phyloP scores from a whole-genome alignment of 2,113 vertebrate genomes.

The Anguilla japonica region DNA sequence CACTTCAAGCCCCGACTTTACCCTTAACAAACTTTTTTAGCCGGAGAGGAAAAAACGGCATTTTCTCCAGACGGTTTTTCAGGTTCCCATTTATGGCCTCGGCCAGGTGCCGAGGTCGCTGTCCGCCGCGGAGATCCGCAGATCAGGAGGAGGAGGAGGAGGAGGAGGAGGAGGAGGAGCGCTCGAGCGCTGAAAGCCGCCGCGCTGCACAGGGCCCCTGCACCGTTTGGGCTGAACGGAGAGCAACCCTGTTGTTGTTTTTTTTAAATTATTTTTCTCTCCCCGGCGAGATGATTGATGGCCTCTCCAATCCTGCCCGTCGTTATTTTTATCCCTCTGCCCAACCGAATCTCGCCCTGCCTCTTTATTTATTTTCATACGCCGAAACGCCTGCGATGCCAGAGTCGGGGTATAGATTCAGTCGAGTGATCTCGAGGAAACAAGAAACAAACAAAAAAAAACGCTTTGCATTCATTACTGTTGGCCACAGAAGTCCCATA shows the following conservation, averaged over 20 bases:
- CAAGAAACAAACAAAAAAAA: neutral
- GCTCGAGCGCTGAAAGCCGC: neutral
- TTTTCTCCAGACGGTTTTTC: neutral
- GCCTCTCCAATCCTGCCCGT: neutral
- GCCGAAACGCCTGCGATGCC: neutral
- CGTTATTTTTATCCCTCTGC: conserved; percentile 15
- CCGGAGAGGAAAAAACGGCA: neutral
- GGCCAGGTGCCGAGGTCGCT: neutral
- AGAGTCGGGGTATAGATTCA: neutral
- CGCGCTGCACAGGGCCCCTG: neutral
- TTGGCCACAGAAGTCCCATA: neutral
- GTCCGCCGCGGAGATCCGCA: neutral
- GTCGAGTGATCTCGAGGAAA: neutral
- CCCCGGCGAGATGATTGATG: conserved; percentile 20
- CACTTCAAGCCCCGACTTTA: neutral
- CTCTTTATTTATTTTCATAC: neutral
- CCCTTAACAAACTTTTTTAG: conserved; percentile 12
- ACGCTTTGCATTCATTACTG: neutral
- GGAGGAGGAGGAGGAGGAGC: neutral
- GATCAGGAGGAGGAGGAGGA: neutral
- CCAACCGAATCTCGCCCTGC: neutral
- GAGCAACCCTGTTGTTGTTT: neutral
- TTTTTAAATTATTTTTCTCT: conserved; percentile 7
- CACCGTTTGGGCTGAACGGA: neutral
- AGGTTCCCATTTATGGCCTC: neutral